Evolutionary conservation across 1,140 invertebrate species (phyloP).

Genomic region (Leptonema lineaticorne): DNA sequence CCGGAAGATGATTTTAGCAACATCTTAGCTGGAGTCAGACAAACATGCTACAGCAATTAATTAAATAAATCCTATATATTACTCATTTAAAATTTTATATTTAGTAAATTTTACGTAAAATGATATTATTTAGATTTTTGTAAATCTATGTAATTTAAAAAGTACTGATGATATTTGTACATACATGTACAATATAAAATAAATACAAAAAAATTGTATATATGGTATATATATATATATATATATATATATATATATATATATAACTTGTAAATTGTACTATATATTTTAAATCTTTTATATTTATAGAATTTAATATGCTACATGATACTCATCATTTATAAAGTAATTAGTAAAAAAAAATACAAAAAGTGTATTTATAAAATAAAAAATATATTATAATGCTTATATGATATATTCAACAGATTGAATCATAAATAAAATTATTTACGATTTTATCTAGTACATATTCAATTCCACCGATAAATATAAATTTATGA

Average conservation of each 20-base stretch:
- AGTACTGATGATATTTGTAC: background rate
- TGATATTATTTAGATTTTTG: background rate
- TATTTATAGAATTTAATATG: background rate
- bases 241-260: background rate
- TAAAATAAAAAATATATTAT: too few species aligned
- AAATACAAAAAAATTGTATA: slow-evolving; percentile 10
- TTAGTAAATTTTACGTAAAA: background rate
- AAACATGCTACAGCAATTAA: slow-evolving; percentile 84
- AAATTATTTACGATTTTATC: background rate
- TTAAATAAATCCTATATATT: background rate
- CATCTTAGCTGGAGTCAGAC: slow-evolving; percentile 79
- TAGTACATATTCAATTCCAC: background rate
- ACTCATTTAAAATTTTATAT: background rate
- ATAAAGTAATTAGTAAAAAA: background rate
- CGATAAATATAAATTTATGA: slow-evolving; percentile 4
- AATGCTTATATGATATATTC: background rate
- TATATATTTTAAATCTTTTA: background rate
- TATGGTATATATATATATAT: slow-evolving; percentile 1
- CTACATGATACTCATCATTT: slow-evolving; percentile 2
- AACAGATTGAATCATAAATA: background rate
- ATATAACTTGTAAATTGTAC: background rate
- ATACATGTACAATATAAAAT: background rate
- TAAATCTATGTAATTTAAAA: background rate
- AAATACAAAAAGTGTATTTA: too few species aligned
- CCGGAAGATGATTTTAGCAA: slow-evolving; percentile 82